Percentiles rank a stretch among this genome's conserved stretches.
phyloP scores from a whole-genome alignment of 1,140 invertebrate species.

The Drosophila tristis region DNA sequence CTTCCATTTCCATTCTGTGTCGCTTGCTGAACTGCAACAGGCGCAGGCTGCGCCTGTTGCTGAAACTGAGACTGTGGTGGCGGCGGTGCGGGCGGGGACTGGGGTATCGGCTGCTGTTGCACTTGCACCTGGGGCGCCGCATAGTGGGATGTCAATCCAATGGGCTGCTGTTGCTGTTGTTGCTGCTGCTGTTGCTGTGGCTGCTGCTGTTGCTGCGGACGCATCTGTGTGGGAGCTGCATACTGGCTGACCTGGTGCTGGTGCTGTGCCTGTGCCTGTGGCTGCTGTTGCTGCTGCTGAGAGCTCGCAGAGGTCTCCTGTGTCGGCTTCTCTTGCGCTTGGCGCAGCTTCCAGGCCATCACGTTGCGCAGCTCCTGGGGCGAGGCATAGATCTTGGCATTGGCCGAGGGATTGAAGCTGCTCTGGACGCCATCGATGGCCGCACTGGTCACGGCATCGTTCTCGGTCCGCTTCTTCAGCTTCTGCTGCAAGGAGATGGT shows the following conservation, averaged over 20 bases:
- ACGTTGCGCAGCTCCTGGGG: slow-evolving; percentile 93
- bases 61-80: slow-evolving; percentile 87
- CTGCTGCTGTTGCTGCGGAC: slow-evolving; percentile 93
- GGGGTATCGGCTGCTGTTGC: slow-evolving; percentile 40
- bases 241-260: slow-evolving; percentile 55
- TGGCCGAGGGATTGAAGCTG: slow-evolving; percentile 92
- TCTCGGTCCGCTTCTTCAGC: slow-evolving; percentile 75
- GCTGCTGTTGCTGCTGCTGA: slow-evolving; percentile 79
- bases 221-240: slow-evolving; percentile 86
- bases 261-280: slow-evolving; percentile 66
- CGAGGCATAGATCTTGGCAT: slow-evolving; percentile 94
- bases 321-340: slow-evolving; percentile 61
- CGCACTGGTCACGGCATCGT: slow-evolving; percentile 74
- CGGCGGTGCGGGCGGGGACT: slow-evolving; percentile 54
- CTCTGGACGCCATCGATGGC: slow-evolving; percentile 87
- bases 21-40: slow-evolving; percentile 85
- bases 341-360: slow-evolving; percentile 87
- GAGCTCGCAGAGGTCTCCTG: slow-evolving; percentile 81
- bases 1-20: slow-evolving; percentile 75
- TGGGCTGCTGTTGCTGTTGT: slow-evolving; percentile 59
- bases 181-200: slow-evolving; percentile 89
- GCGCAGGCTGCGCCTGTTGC: slow-evolving; percentile 92
- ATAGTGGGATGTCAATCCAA: slow-evolving; percentile 52
- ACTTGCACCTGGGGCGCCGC: slow-evolving; percentile 68
- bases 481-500: slow-evolving; percentile 81